Evolutionary conservation across 2,797 vertebrate genomes (phyloP).

Genomic region (Gallinago stenura): DNA sequence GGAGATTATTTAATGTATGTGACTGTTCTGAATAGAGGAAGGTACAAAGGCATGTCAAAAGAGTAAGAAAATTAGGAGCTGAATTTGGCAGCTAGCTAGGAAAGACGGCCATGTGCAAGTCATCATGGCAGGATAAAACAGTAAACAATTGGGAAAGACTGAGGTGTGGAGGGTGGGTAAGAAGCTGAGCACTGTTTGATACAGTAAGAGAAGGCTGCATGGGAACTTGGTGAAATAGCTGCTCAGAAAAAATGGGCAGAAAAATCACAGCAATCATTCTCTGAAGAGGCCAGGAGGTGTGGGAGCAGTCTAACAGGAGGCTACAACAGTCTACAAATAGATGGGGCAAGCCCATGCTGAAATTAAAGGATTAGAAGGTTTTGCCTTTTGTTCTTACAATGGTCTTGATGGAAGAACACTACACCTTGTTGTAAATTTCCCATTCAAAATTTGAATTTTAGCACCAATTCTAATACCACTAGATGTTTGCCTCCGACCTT

Average conservation of each 20-base stretch:
- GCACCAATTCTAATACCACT: not conserved
- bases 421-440: not conserved
- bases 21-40: slow-evolving; percentile 6
- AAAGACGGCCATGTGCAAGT: not conserved
- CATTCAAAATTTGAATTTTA: not conserved
- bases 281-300: not conserved
- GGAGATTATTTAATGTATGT: not conserved
- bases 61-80: slow-evolving; percentile 16
- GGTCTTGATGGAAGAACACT: not conserved
- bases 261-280: not conserved
- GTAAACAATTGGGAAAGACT: not conserved
- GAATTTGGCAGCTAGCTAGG: not conserved
- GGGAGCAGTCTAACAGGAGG: not conserved
- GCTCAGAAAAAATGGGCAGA: not conserved
- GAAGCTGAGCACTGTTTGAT: not conserved
- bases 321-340: not conserved
- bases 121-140: not conserved
- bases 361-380: not conserved
- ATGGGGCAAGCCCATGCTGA: not conserved
- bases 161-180: not conserved
- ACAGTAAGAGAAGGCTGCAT: not conserved
- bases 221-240: not conserved
- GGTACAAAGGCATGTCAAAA: slow-evolving; percentile 24
- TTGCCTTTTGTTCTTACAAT: not conserved
- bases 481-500: not conserved